These are phyloP conservation scores for Hippopotamyrus pictus DNA, from an alignment of 2,797 vertebrate species.

Conservation along the genomic window DNA sequence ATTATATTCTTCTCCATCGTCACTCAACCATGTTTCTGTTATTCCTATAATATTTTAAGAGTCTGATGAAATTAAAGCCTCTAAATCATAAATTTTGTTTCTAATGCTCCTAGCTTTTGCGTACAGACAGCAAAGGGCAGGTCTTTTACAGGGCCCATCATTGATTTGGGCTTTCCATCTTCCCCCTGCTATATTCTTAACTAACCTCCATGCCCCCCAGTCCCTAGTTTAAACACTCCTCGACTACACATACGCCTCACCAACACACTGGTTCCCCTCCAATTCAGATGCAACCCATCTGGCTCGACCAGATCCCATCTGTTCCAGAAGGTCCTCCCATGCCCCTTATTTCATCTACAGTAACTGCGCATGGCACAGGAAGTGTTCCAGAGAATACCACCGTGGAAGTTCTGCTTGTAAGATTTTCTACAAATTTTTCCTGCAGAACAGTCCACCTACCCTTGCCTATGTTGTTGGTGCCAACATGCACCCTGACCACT, in stretches of 20 bases:
- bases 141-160: background rate
- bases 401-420: background rate
- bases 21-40: background rate
- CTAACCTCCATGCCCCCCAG: background rate
- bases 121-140: background rate
- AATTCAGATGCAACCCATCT: background rate
- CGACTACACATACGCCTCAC: background rate
- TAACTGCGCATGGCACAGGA: background rate
- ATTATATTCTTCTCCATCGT: background rate
- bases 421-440: background rate
- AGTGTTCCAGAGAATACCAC: background rate
- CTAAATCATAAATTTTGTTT: background rate
- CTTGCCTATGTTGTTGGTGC: background rate
- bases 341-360: background rate
- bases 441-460: background rate
- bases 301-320: background rate
- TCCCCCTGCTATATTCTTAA: background rate
- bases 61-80: background rate
- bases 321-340: background rate
- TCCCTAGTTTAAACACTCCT: background rate
- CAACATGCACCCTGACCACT: background rate
- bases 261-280: background rate
- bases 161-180: background rate
- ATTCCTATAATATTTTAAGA: background rate
- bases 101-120: background rate